Evolutionary conservation across 1,140 invertebrate genomes (phyloP).

Genomic region (Philaenus spumarius): DNA sequence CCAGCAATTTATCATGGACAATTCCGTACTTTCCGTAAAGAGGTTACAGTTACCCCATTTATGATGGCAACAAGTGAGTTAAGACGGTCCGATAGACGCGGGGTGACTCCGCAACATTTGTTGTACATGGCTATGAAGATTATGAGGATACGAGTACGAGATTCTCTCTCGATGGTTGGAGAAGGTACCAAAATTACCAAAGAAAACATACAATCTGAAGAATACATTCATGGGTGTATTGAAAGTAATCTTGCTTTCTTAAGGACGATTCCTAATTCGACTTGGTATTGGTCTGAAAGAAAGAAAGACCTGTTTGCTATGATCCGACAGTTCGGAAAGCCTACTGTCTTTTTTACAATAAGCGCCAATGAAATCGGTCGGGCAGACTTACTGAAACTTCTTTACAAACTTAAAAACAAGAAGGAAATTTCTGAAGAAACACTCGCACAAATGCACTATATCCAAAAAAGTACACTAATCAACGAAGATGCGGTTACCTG

Average conservation of each 20-base stretch:
- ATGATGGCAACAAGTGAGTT: conserved; percentile 28
- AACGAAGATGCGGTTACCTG: background rate
- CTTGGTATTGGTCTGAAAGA: conserved; percentile 31
- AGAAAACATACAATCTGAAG: conserved; percentile 18
- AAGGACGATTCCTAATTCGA: conserved; percentile 13
- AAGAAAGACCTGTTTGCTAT: conserved; percentile 38
- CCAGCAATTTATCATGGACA: background rate
- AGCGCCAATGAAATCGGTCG: conserved; percentile 24
- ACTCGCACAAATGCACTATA: conserved; percentile 9
- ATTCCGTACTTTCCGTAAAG: conserved; percentile 1
- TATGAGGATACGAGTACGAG: conserved; percentile 20
- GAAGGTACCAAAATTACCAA: conserved; percentile 24
- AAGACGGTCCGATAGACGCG: too few species aligned
- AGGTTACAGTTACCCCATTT: conserved; percentile 15
- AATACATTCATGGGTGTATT: conserved; percentile 18
- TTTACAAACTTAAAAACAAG: conserved; percentile 11
- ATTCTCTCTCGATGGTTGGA: conserved; percentile 18
- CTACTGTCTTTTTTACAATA: conserved; percentile 30
- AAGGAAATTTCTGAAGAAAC: conserved; percentile 15
- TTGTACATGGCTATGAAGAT: conserved; percentile 29
- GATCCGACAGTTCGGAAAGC: conserved; percentile 29
- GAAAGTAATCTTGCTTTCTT: conserved; percentile 22
- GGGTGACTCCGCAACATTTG: conserved; percentile 22
- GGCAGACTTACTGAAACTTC: background rate
- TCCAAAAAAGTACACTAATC: conserved; percentile 12